Conservation (phyloP, 1,140 invertebrate genomes). For the Drosophila kikkawai region DNA sequence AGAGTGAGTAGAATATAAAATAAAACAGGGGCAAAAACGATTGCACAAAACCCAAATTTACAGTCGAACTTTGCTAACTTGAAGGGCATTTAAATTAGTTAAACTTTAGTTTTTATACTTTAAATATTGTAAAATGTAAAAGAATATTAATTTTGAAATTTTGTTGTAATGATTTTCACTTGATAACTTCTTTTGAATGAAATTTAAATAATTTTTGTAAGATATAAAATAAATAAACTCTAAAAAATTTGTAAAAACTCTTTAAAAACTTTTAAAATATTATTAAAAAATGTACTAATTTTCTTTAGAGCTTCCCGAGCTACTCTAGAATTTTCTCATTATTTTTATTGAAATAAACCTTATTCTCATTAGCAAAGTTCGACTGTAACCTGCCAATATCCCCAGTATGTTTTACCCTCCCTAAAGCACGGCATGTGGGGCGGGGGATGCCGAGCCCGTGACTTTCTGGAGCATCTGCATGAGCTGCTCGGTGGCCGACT, state of each 20-base stretch:
- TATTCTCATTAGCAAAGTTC: constrained; percentile 8
- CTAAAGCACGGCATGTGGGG: constrained; percentile 71
- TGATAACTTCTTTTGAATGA: no score
- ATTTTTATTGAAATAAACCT: not conserved
- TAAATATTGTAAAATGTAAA: not conserved
- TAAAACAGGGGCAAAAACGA: constrained; percentile 28
- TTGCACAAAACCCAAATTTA: constrained; percentile 59
- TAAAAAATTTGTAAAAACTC: not conserved
- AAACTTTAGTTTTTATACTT: no score
- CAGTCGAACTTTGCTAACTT: constrained; percentile 21
- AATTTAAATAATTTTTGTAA: no score
- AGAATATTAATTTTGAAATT: no score
- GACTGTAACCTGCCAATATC: constrained; percentile 28
- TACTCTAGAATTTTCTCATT: no score
- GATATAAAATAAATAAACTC: no score
- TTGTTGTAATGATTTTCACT: no score
- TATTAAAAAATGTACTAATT: not conserved
- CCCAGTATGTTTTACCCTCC: constrained; percentile 2
- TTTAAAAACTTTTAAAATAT: not conserved
- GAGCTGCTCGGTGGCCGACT: constrained; percentile 81
- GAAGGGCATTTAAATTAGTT: not conserved
- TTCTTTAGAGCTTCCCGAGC: fast-evolving
- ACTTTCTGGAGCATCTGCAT: constrained; percentile 84
- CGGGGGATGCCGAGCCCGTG: constrained; percentile 68
- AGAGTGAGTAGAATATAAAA: constrained; percentile 22